Conservation (phyloP, 2,888 invertebrate genomes). For the Scaptomyza tumidula region DNA sequence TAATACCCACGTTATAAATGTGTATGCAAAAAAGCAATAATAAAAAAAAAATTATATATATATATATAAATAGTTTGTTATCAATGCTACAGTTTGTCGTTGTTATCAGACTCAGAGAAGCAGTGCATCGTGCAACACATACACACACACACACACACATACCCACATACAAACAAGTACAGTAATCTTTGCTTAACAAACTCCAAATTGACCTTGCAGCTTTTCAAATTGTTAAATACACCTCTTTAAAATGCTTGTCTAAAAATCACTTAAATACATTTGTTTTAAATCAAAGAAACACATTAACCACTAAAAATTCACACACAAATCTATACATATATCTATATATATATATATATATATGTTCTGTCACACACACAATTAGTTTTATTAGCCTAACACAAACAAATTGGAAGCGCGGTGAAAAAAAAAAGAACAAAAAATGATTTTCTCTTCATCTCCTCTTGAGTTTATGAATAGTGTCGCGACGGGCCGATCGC, state of each 20-base stretch:
- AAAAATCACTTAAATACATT: neutral
- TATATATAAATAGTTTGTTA: conserved; percentile 23
- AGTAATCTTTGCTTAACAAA: neutral
- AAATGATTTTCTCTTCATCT: conserved; percentile 1
- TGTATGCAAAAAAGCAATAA: neutral
- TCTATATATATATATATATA: conserved; percentile 12
- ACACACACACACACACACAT: neutral
- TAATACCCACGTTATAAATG: neutral
- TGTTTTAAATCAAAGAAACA: neutral
- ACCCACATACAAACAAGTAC: neutral
- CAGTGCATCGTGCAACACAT: neutral
- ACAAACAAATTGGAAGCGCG: conserved; percentile 33
- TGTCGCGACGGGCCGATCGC: conserved; percentile 2
- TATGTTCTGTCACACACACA: neutral
- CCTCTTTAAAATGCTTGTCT: neutral
- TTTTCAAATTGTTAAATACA: conserved; percentile 1
- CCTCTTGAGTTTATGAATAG: conserved; percentile 15
- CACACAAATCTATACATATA: neutral
- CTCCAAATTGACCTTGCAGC: neutral
- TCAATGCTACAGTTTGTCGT: conserved; percentile 21
- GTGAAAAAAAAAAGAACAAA: neutral
- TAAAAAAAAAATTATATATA: neutral
- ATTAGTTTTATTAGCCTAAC: conserved; percentile 39
- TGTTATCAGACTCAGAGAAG: conserved; percentile 22
- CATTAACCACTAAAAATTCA: neutral